Evolutionary conservation across 2,113 vertebrate genomes (phyloP).

Genomic region (Pelobates fuscus): DNA sequence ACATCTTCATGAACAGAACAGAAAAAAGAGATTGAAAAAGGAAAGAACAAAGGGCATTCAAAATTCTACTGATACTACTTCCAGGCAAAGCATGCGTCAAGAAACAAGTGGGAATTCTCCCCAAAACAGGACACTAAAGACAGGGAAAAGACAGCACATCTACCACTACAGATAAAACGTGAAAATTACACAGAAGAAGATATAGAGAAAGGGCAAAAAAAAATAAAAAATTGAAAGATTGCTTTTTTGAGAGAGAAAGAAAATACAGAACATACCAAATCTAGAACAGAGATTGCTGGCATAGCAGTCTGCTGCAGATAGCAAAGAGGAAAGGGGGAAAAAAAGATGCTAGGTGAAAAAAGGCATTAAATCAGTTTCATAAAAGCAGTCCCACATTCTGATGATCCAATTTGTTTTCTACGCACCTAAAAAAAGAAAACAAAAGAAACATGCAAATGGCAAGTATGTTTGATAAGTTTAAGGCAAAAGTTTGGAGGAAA

Average conservation of each 20-base stretch:
- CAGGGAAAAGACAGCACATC: slow-evolving; percentile 56
- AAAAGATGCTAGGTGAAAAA: slow-evolving; percentile 79
- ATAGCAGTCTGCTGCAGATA: slow-evolving; percentile 98
- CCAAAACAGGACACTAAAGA: slow-evolving; percentile 54
- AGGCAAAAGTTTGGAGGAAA: neutral
- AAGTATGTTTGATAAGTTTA: slow-evolving; percentile 5
- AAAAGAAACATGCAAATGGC: slow-evolving; percentile 22
- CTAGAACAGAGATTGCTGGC: slow-evolving; percentile 99
- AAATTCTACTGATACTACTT: slow-evolving; percentile 35
- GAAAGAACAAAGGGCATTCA: slow-evolving; percentile 22
- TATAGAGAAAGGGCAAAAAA: slow-evolving; percentile 45
- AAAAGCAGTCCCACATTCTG: slow-evolving; percentile 36
- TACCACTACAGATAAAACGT: slow-evolving; percentile 54
- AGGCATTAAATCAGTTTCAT: slow-evolving; percentile 59
- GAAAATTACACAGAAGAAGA: slow-evolving; percentile 5
- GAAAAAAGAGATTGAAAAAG: slow-evolving; percentile 20
- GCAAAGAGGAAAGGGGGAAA: slow-evolving; percentile 67
- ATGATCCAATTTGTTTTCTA: slow-evolving; percentile 46
- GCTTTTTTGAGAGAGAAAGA: slow-evolving; percentile 67
- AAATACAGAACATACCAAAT: slow-evolving; percentile 96
- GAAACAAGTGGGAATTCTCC: slow-evolving; percentile 4
- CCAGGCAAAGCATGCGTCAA: slow-evolving; percentile 41
- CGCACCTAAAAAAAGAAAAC: slow-evolving; percentile 11
- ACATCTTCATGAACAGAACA: slow-evolving; percentile 2
- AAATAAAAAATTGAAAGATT: slow-evolving; percentile 59